A percentile compares a stretch with the other conserved stretches of the same genome.
phyloP scores from a whole-genome alignment of 2,113 vertebrate genomes.

The Aphelocoma coerulescens region DNA sequence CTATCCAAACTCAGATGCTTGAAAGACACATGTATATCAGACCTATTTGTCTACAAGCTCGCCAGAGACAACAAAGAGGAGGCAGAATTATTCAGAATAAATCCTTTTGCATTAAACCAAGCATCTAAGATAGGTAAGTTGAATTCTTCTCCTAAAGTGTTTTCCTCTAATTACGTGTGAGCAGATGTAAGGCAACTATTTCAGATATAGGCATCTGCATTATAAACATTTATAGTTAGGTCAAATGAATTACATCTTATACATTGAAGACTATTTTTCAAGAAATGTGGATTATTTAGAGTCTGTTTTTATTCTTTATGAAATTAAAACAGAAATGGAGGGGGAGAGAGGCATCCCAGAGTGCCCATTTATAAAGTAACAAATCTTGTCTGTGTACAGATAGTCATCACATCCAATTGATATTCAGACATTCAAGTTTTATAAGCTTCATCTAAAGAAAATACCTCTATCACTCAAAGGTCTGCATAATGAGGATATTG shows the following conservation, averaged over 20 bases:
- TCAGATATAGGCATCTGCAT: background rate
- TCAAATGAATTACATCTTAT: background rate
- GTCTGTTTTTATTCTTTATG: background rate
- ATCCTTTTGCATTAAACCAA: background rate
- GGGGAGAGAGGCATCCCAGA: background rate
- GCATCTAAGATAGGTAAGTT: background rate
- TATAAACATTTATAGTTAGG: background rate
- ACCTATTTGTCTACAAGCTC: background rate
- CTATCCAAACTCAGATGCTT: background rate
- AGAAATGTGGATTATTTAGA: background rate
- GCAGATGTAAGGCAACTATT: background rate
- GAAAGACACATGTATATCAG: background rate
- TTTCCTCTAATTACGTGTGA: background rate
- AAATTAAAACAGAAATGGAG: background rate
- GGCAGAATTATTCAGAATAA: background rate
- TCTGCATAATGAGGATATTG: background rate
- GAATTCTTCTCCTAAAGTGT: background rate
- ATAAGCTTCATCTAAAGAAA: slow-evolving; percentile 18
- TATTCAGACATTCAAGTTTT: slow-evolving; percentile 15
- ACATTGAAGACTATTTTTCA: background rate
- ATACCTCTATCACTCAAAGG: background rate
- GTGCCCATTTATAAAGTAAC: background rate
- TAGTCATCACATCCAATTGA: background rate
- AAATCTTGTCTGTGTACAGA: background rate
- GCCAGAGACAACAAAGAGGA: background rate